Evolutionary conservation across 1,140 invertebrate genomes (phyloP).

Genomic region (Carcinoscorpius rotundicauda): DNA sequence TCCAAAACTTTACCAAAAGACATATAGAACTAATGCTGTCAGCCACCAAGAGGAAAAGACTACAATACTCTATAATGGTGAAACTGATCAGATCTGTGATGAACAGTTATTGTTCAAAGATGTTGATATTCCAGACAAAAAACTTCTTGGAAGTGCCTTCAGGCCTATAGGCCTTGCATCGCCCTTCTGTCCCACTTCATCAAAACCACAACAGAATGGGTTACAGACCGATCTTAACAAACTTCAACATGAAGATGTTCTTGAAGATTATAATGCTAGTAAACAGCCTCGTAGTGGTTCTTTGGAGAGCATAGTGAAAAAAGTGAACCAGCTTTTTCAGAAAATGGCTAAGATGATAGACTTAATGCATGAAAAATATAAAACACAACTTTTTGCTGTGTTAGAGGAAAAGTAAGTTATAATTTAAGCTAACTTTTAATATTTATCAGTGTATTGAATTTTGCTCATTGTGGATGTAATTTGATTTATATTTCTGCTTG

Average conservation of each 20-base stretch:
- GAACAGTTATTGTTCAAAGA: background rate
- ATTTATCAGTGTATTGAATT: no score
- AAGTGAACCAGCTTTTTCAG: constrained; percentile 8
- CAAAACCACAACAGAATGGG: background rate
- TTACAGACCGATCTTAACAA: background rate
- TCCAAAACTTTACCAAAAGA: constrained; percentile 14
- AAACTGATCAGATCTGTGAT: no score
- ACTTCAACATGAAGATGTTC: background rate
- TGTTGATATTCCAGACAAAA: background rate
- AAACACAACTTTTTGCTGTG: no score
- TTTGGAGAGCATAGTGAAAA: constrained; percentile 4
- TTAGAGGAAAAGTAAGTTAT: no score
- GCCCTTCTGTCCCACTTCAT: constrained; percentile 14
- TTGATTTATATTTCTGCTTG: no score
- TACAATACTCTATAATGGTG: no score
- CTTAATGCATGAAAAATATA: constrained; percentile 12
- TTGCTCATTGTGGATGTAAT: no score
- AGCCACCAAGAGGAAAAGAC: background rate
- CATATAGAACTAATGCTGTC: constrained; percentile 14
- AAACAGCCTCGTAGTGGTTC: background rate
- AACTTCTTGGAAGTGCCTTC: constrained; percentile 8
- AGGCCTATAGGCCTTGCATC: constrained; percentile 16
- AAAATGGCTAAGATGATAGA: constrained; percentile 16
- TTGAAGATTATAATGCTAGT: constrained; percentile 7
- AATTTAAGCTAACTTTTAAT: no score